Base-by-base conservation (phyloP, 2,888 invertebrate genomes). In the Epirrhoe tristata region DNA sequence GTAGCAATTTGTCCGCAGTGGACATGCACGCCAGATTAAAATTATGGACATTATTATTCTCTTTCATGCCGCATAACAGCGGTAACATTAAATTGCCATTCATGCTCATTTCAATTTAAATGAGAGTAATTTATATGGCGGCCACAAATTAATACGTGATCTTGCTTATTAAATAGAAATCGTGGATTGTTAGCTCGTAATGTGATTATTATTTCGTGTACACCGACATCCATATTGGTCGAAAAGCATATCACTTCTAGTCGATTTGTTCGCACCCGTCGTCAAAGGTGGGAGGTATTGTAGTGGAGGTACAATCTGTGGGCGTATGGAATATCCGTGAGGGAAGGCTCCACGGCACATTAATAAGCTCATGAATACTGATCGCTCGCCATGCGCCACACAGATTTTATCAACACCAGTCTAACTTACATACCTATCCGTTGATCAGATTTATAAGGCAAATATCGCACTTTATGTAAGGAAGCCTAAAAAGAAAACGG, bases 301-400 rank as follows among this genome's bases (percentile, higher is more conserved):
- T 90, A 71, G 81, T 76, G 78, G 82, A 79, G 80, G 81, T 80
- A 81, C 84, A 81, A 84, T 86, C 82, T 87, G 85, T 84, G 80
- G 80, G 81, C 79, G 78, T 77, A 74, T 77, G 74, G 74, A 74
- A 50, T 58, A 58, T 75, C 74, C 71, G 76, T 70, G 76, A 62
- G 76, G 80, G 81, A 81, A 78, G 77, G 79, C 73, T 78, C 75
- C 73, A 76, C 78, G 76, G 74, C 81, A 84, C 88, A 88, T 91
- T 90, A 90, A 90, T 88, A 90, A 86, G 82, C 84, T 89, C 86
- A 89, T 91, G 91, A 91, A 91, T 89, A 88, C 85, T 86, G 82
- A 88, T 85, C 81, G 82, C 72, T 67, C 79, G 75, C 77, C 79
- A 68, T 72, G 70, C 74, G 24, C 24, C 64, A 59, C 57, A 68